These are phyloP conservation scores for Stegodyphus mimosarum DNA, from an alignment of 1,140 invertebrate genomes.

Conservation along the genomic window DNA sequence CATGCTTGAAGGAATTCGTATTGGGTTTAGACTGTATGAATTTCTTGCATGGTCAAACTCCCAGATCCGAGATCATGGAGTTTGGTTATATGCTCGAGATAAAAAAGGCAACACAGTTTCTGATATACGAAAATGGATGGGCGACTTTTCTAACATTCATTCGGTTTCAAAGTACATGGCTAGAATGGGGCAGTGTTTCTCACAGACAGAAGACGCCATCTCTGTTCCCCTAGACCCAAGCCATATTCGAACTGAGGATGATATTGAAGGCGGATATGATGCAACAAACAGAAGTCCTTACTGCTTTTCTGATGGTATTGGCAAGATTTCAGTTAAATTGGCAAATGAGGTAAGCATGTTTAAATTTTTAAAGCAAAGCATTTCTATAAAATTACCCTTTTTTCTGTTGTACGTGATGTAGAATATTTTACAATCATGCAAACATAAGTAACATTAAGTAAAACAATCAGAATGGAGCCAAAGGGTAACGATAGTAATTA, in stretches of 20 bases:
- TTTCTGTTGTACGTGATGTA: too few species aligned
- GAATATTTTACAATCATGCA: too few species aligned
- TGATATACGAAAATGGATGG: constrained; percentile 64
- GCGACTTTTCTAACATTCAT: constrained; percentile 62
- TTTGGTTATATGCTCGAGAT: constrained; percentile 63
- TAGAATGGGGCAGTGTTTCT: constrained; percentile 65
- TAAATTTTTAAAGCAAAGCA: too few species aligned
- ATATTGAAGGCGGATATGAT: constrained; percentile 27
- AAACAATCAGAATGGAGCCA: too few species aligned
- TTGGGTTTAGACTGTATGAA: constrained; percentile 59
- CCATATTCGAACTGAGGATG: constrained; percentile 5
- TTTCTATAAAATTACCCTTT: too few species aligned
- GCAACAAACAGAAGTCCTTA: not conserved
- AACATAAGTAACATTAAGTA: too few species aligned
- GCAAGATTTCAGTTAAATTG: constrained; percentile 7
- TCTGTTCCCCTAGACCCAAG: not conserved
- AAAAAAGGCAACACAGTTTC: constrained; percentile 36
- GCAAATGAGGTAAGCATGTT: not conserved
- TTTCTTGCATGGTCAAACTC: constrained; percentile 65
- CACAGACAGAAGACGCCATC: constrained; percentile 60
- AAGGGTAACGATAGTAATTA: too few species aligned
- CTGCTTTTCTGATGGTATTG: constrained; percentile 57
- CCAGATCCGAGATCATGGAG: constrained; percentile 64
- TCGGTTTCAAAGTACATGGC: constrained; percentile 65
- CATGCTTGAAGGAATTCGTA: constrained; percentile 21